Evolutionary conservation across 2,113 vertebrate species (phyloP).

Genomic region (Macrotis lagotis): DNA sequence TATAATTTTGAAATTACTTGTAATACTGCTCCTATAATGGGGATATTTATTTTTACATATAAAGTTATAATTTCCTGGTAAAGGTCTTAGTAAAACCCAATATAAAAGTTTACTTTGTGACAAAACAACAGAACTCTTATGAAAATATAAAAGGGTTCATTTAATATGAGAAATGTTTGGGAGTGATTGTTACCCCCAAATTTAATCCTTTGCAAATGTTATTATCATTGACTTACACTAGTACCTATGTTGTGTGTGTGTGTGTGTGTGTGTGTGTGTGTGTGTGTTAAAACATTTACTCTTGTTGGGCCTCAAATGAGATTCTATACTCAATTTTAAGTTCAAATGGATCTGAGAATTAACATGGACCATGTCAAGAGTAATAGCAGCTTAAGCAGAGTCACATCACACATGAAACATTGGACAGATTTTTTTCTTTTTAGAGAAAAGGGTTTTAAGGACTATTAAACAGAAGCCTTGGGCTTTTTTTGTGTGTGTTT

Average conservation of each 20-base stretch:
- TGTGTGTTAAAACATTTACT: conserved; percentile 71
- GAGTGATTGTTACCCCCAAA: conserved; percentile 63
- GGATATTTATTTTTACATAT: conserved; percentile 85
- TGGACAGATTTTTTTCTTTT: conserved; percentile 75
- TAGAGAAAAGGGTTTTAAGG: conserved; percentile 82
- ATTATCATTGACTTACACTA: conserved; percentile 79
- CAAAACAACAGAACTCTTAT: conserved; percentile 84
- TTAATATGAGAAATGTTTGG: conserved; percentile 58
- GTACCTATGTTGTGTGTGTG: no score
- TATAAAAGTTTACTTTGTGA: conserved; percentile 84
- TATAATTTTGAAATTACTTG: conserved; percentile 82
- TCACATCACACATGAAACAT: conserved; percentile 81
- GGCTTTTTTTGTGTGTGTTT: conserved; percentile 78
- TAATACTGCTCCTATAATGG: conserved; percentile 87
- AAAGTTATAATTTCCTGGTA: conserved; percentile 86
- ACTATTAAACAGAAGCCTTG: conserved; percentile 79
- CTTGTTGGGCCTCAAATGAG: conserved; percentile 69
- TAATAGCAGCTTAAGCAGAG: conserved; percentile 88
- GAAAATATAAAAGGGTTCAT: conserved; percentile 82
- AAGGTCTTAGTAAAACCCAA: conserved; percentile 84
- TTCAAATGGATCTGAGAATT: conserved; percentile 71
- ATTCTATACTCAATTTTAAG: conserved; percentile 72
- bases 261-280: conserved; percentile 14
- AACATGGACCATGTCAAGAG: conserved; percentile 82
- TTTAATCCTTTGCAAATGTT: conserved; percentile 81